Percentiles rank a stretch among this genome's conserved stretches.
Conservation (phyloP, 2,888 invertebrate species). For the Dryomyza anilis region DNA sequence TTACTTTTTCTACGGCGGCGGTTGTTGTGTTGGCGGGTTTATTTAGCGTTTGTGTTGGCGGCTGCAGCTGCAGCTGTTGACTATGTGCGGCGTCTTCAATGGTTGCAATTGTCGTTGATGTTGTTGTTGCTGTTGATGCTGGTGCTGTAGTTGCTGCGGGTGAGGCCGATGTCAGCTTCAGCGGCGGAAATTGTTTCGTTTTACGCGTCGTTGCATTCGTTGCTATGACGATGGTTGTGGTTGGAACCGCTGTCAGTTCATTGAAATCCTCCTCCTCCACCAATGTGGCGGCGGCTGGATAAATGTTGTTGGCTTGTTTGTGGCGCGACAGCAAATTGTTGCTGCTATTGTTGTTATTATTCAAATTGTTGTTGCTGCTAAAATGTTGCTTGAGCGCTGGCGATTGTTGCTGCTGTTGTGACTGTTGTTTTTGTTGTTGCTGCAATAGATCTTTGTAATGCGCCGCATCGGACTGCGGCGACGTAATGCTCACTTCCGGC, state of each 20-base stretch:
- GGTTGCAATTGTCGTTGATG: conserved; percentile 9
- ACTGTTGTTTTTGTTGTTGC: conserved; percentile 31
- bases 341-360: conserved; percentile 13
- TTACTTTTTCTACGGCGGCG: not conserved
- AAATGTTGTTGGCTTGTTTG: conserved; percentile 52
- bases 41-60: not conserved
- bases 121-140: conserved; percentile 10
- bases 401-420: conserved; percentile 11
- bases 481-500: conserved; percentile 60
- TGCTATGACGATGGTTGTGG: conserved; percentile 36
- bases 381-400: conserved; percentile 6
- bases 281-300: conserved; percentile 56
- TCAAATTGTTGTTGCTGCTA: not conserved
- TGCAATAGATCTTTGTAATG: conserved; percentile 44
- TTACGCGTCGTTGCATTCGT: conserved; percentile 32
- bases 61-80: conserved; percentile 3
- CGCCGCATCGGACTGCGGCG: conserved; percentile 48
- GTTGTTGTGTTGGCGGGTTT: conserved; percentile 11
- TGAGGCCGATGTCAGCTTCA: conserved; percentile 31
- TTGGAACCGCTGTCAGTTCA: conserved; percentile 46
- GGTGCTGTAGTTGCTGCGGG: not conserved
- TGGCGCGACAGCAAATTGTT: conserved; percentile 29
- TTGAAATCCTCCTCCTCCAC: conserved; percentile 57
- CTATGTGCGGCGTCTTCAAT: too few relatives aligned
- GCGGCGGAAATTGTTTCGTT: conserved; percentile 35